Base-by-base conservation (phyloP, 37 sponge, comb jelly and placozoan genomes). In the Amphimedon queenslandica region DNA sequence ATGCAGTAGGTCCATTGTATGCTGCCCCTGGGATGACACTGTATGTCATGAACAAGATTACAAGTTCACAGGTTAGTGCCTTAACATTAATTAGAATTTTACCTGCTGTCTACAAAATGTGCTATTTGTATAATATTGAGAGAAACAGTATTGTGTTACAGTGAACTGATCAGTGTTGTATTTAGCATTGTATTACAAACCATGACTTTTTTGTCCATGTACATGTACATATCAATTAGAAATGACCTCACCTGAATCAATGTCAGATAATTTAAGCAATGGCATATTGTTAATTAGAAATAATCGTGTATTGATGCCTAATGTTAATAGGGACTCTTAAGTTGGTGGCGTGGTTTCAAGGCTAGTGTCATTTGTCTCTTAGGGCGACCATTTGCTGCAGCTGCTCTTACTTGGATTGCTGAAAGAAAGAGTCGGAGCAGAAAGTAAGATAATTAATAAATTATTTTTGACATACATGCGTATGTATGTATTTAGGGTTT, bases 311-410 rank as follows among this genome's bases (percentile, higher is more conserved):
- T 10, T 67, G 21, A 23, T 38, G n/a, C 36, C 21, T 37, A 10
- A 39, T n/a, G n/a, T n/a, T n/a, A 18, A 0, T 37, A 89, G 90
- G 90, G 90, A 36, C 51, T 80, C 42, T 40, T 30, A 2, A 86
- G 84, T 11, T 60, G 67, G 66, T 89, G 90, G 90, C 57, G 90
- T 55, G 90, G 90, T 0, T 85, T 80, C 80, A 38, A 68, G 37
- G 78, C 80, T 23, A 68, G 74, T 47, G 27, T 69, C 20, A 6
- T 69, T 0, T 57, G 73, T 40, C 58, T 58, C 25, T 20, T 85
- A 28, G 64, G 35, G 4, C 66, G 55, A 43, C 78, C 79, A 58
- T 67, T 85, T 10, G 30, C 39, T 20, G 56, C 65, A 29, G 74
- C 85, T 20, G 1, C 77, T 25, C 78, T 83, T n/a, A n/a, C n/a